Percentiles rank a stretch among this genome's conserved stretches.
phyloP scores from a whole-genome alignment of 2,113 vertebrate species.

The Eptesicus fuscus region DNA sequence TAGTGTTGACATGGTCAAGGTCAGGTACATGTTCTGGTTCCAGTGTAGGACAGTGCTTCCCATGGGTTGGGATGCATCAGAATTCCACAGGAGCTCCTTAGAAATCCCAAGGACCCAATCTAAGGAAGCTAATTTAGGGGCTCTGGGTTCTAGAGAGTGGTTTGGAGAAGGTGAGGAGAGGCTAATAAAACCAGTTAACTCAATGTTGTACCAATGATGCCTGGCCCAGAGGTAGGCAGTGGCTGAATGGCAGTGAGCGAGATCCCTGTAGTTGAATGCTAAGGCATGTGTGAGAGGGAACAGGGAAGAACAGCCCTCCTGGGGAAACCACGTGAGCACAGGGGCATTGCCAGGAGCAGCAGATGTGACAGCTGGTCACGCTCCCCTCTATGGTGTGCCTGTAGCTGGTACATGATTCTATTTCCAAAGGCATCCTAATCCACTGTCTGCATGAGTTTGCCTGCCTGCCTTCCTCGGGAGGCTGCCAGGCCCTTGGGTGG shows the following conservation, averaged over 20 bases:
- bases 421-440: fast-evolving
- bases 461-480: not conserved
- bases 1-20: not conserved
- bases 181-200: not conserved
- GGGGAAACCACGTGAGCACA: too few species aligned
- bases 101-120: not conserved
- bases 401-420: too few species aligned
- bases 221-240: too few species aligned
- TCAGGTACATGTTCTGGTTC: not conserved
- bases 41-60: not conserved
- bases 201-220: fast-evolving
- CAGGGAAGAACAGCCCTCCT: not conserved
- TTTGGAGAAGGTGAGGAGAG: not conserved
- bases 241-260: not conserved
- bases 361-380: not conserved
- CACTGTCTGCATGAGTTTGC: fast-evolving
- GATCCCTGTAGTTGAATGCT: not conserved
- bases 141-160: not conserved
- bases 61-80: not conserved
- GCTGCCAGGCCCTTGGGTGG: not conserved
- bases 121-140: not conserved
- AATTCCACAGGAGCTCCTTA: not conserved
- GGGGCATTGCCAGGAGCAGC: not conserved
- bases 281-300: too few species aligned
- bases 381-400: not conserved